phyloP scores from a whole-genome alignment of 2,113 vertebrate genomes.

The Dicentrarchus labrax region DNA sequence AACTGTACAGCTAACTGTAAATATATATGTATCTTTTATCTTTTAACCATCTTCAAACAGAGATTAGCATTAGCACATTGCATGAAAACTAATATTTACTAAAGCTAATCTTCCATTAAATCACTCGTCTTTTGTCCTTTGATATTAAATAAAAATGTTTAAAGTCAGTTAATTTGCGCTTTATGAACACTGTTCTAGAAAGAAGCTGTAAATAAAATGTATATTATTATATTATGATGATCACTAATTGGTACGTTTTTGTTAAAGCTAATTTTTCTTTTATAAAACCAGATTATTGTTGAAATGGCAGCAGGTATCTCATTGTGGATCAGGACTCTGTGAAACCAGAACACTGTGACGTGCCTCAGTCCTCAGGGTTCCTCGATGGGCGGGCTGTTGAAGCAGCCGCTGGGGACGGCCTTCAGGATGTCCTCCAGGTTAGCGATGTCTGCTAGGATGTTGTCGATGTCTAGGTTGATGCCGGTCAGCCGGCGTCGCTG shows the following conservation, averaged over 20 bases:
- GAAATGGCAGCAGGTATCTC: neutral
- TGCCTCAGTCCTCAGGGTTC: conserved; percentile 79
- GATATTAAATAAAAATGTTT: too few species aligned
- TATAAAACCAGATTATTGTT: neutral
- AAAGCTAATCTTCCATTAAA: too few species aligned
- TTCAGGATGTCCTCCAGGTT: conserved; percentile 91
- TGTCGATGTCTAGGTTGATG: conserved; percentile 86
- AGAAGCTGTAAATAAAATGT: too few species aligned
- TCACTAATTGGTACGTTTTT: neutral
- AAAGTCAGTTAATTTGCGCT: too few species aligned
- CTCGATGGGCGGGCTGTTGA: conserved; percentile 88
- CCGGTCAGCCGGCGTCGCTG: conserved; percentile 75
- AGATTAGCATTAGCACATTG: too few species aligned
- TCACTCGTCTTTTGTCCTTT: too few species aligned
- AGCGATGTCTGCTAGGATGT: conserved; percentile 87
- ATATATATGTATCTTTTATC: too few species aligned
- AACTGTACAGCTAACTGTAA: too few species aligned
- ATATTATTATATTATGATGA: too few species aligned
- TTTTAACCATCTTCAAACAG: too few species aligned
- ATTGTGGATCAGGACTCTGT: neutral
- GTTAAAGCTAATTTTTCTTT: neutral
- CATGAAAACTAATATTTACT: too few species aligned
- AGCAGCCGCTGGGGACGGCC: conserved; percentile 89
- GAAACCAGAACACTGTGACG: neutral
- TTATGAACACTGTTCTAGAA: too few species aligned